Conservation (phyloP, 2,888 invertebrate species). For the Dasysyrphus tricinctus region DNA sequence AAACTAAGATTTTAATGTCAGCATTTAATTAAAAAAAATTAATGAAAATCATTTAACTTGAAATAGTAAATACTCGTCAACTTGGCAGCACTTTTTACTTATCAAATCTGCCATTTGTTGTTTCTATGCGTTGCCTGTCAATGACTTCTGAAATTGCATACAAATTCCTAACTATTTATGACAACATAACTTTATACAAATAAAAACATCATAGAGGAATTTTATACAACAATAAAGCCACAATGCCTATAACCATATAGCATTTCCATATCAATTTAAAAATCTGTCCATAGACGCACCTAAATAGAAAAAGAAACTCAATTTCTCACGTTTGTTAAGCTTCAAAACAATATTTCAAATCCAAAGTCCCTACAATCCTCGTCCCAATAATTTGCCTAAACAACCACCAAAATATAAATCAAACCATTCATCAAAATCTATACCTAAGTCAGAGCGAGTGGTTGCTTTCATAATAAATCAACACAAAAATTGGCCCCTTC, state of each 20-base stretch:
- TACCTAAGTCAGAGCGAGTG: background rate
- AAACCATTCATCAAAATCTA: slow-evolving; percentile 18
- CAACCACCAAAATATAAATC: slow-evolving; percentile 11
- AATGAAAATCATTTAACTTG: too few relatives aligned
- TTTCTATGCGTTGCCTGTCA: background rate
- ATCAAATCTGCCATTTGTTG: background rate
- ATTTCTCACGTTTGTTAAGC: slow-evolving; percentile 14
- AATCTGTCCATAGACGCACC: background rate
- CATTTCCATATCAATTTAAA: background rate
- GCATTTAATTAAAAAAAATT: too few relatives aligned
- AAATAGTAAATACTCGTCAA: too few relatives aligned
- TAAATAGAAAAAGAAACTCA: background rate
- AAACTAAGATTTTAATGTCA: too few relatives aligned
- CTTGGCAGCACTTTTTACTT: background rate
- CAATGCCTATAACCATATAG: background rate
- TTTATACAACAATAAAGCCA: background rate
- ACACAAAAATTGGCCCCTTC: slow-evolving; percentile 9
- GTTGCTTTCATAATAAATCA: slow-evolving; percentile 31
- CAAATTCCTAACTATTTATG: background rate
- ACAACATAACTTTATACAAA: background rate
- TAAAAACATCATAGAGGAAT: background rate
- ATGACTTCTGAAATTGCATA: background rate
- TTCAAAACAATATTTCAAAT: slow-evolving; percentile 14
- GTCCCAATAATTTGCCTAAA: background rate
- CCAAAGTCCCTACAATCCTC: background rate